phyloP scores from a whole-genome alignment of 2,888 invertebrate genomes.

The Aphelenchoides bicaudatus region DNA sequence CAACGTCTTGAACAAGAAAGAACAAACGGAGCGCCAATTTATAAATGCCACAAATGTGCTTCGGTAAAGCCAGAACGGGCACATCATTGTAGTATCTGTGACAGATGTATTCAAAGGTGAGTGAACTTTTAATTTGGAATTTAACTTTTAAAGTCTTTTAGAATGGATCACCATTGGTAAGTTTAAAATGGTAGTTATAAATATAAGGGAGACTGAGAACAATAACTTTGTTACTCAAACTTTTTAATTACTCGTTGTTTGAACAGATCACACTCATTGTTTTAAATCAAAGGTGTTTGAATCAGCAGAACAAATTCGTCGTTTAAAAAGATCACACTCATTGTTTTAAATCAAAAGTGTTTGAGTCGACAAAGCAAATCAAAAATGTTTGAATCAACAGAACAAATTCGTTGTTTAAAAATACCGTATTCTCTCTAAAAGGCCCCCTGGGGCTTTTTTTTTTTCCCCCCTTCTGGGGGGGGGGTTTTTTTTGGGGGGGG shows the following conservation, averaged over 20 bases:
- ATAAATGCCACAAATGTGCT: conserved; percentile 78
- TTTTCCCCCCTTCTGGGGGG: too few species aligned
- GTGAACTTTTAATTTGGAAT: conserved; percentile 29
- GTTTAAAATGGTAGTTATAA: neutral
- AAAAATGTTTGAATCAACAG: too few species aligned
- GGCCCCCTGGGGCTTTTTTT: too few species aligned
- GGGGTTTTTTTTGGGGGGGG: too few species aligned
- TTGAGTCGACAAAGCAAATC: too few species aligned
- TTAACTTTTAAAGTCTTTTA: too few species aligned
- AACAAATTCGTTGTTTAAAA: neutral
- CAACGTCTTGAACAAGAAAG: conserved; percentile 83
- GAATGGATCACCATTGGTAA: conserved; percentile 80
- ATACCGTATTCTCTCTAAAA: too few species aligned
- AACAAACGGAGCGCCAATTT: conserved; percentile 75
- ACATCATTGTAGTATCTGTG: conserved; percentile 75
- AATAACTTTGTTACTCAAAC: too few species aligned
- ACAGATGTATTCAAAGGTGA: conserved; percentile 52
- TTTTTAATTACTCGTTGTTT: too few species aligned
- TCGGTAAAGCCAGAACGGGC: conserved; percentile 92
- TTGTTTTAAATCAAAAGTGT: neutral
- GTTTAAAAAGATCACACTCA: neutral
- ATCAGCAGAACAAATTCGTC: too few species aligned
- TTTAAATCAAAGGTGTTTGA: neutral
- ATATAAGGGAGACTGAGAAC: conserved; percentile 23
- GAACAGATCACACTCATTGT: neutral